Conservation (phyloP, 2,113 vertebrate species). For the Hippocampus barbouri region DNA sequence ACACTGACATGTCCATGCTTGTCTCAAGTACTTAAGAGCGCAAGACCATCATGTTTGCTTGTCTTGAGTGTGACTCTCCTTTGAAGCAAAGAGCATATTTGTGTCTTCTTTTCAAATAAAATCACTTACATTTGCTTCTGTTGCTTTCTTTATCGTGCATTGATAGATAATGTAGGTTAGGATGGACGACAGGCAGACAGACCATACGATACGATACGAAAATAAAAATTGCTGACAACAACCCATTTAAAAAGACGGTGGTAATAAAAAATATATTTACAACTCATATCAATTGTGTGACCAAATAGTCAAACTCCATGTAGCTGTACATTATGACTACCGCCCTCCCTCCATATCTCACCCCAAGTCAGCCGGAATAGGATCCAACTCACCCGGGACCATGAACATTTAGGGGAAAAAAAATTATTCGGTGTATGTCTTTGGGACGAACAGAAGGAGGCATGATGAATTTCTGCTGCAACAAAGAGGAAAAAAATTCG, state of each 20-base stretch:
- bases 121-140: slow-evolving; percentile 3
- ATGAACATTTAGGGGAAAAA: no score
- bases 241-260: neutral
- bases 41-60: slow-evolving; percentile 26
- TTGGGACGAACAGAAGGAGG: no score
- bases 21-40: slow-evolving; percentile 13
- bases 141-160: neutral
- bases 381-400: no score
- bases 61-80: slow-evolving; percentile 17
- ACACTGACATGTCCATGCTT: slow-evolving; percentile 8
- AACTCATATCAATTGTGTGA: neutral
- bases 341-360: no score
- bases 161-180: no score
- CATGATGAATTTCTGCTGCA: no score
- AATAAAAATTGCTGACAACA: neutral
- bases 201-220: no score
- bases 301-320: neutral
- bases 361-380: no score
- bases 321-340: neutral
- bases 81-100: slow-evolving; percentile 16
- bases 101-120: slow-evolving; percentile 56
- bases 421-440: no score
- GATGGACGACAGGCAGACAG: no score
- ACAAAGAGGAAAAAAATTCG: no score
- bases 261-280: neutral